Conservation (phyloP, 2,888 invertebrate genomes). For the Eudasyphora cyanicolor region DNA sequence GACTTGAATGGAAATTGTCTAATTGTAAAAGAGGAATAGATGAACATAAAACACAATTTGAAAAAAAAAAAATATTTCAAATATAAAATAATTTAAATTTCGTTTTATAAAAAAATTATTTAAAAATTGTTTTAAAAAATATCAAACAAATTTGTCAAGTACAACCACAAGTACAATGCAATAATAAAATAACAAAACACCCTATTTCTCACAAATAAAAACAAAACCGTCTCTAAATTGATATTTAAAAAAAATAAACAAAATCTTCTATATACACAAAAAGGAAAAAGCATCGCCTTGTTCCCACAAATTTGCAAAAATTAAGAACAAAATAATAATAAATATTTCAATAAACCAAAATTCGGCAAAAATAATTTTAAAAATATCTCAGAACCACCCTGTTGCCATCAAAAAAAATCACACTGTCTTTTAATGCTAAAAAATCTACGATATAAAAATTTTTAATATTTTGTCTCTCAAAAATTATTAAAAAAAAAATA, state of each 20-base stretch:
- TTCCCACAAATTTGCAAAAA: no score
- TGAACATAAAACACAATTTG: neutral
- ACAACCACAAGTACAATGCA: neutral
- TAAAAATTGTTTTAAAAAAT: neutral
- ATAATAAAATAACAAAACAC: neutral
- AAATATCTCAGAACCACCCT: no score
- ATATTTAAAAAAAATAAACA: neutral
- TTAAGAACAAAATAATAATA: neutral
- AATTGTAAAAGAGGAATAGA: neutral
- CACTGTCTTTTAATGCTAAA: no score
- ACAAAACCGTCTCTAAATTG: no score
- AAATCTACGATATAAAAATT: no score
- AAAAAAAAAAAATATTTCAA: neutral
- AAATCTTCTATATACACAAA: neutral
- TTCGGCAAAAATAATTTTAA: no score
- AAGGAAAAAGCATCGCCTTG: no score
- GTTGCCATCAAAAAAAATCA: no score
- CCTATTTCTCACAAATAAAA: conserved; percentile 16
- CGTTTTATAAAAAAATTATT: conserved; percentile 14
- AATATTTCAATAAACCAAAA: neutral
- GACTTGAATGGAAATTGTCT: neutral
- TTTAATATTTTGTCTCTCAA: no score
- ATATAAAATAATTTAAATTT: neutral
- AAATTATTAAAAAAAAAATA: no score
- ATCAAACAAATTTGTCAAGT: neutral